Evolutionary conservation across 2,888 invertebrate genomes (phyloP).

Genomic region (Agriopis aurantiaria): DNA sequence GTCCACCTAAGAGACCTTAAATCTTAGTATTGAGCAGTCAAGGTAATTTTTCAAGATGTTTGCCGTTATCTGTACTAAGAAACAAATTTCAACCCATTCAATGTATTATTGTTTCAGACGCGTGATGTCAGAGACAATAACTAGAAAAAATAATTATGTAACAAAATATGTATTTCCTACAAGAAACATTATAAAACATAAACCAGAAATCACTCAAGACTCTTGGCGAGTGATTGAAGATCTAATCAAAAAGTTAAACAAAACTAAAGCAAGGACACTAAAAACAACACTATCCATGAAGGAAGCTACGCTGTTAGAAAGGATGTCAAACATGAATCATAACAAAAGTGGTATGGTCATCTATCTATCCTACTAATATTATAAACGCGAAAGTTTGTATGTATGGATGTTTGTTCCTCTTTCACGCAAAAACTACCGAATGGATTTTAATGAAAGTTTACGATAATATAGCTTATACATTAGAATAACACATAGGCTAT

Average conservation of each 20-base stretch:
- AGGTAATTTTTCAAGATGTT: too few species aligned
- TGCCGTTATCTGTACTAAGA: too few species aligned
- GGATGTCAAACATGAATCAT: conserved; percentile 52
- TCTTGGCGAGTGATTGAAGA: conserved; percentile 57
- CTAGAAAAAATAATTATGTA: conserved; percentile 19
- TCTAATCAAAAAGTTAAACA: conserved; percentile 57
- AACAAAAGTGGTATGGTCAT: conserved; percentile 60
- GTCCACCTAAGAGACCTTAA: too few species aligned
- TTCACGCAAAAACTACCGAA: too few species aligned
- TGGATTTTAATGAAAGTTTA: too few species aligned
- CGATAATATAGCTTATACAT: too few species aligned
- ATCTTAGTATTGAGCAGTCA: too few species aligned
- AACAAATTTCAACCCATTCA: too few species aligned
- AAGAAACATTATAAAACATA: conserved; percentile 16
- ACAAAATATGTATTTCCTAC: conserved; percentile 43
- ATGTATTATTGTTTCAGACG: conserved; percentile 7
- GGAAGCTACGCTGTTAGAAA: conserved; percentile 49
- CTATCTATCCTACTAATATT: too few species aligned
- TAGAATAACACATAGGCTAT: too few species aligned
- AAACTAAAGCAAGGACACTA: conserved; percentile 32
- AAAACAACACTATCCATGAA: conserved; percentile 38
- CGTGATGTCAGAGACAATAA: conserved; percentile 9
- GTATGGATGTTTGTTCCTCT: too few species aligned
- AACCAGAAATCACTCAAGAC: conserved; percentile 26
- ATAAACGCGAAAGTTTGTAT: too few species aligned